Percentiles rank a stretch among this genome's conserved stretches.
These are phyloP conservation scores for Tragulus kanchil DNA, from an alignment of 2,113 vertebrate genomes.

Conservation along the genomic window DNA sequence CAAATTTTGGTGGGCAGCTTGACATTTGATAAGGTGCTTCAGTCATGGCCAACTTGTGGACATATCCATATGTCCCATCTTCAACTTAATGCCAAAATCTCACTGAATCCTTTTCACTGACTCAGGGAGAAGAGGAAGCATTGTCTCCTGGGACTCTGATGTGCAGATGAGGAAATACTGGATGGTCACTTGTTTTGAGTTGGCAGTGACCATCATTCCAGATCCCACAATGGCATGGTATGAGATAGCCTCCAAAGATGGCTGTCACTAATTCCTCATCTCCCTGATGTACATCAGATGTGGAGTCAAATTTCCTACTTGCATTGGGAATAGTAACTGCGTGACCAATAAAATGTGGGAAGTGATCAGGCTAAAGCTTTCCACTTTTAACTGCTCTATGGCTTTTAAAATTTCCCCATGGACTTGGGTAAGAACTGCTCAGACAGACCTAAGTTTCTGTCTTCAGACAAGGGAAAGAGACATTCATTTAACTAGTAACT, in stretches of 20 bases:
- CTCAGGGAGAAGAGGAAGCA: not conserved
- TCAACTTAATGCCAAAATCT: not conserved
- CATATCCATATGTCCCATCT: not conserved
- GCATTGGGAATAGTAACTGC: not conserved
- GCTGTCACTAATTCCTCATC: not conserved
- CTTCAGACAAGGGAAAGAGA: constrained; percentile 34
- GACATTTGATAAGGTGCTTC: not conserved
- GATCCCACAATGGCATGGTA: not conserved
- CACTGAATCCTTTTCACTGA: not conserved
- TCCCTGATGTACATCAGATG: not conserved
- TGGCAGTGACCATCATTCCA: not conserved
- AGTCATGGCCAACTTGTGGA: too few species aligned
- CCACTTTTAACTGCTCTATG: too few species aligned
- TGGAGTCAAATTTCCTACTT: not conserved
- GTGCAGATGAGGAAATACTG: not conserved
- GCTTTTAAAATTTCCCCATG: not conserved
- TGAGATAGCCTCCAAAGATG: not conserved
- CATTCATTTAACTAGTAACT: not conserved
- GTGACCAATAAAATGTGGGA: not conserved
- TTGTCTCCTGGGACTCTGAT: not conserved
- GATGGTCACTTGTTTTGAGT: not conserved
- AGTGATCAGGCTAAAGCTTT: too few species aligned
- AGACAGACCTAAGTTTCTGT: not conserved
- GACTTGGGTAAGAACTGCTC: not conserved
- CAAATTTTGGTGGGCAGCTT: not conserved